Conservation (phyloP, 2,113 vertebrate species). For the Coptodon rendalli region DNA sequence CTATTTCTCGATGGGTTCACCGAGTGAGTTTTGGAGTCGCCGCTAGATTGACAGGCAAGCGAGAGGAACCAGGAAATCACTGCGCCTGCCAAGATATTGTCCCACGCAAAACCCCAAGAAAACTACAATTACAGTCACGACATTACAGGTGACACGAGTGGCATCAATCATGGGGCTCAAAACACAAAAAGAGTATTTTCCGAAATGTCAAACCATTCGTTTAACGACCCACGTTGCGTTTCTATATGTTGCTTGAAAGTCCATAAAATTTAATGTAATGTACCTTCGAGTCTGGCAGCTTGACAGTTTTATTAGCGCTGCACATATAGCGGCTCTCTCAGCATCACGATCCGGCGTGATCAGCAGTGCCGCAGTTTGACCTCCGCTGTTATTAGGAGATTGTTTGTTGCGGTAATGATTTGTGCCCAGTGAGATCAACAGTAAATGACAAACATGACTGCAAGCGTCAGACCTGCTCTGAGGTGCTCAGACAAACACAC, state of each 20-base stretch:
- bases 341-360: not conserved
- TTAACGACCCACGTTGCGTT: not conserved
- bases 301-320: not conserved
- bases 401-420: slow-evolving; percentile 22
- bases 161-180: not conserved
- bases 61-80: not conserved
- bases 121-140: not conserved
- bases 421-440: not conserved
- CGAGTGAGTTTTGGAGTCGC: not conserved
- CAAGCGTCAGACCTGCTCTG: not conserved
- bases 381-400: not conserved
- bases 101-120: not conserved
- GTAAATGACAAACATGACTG: slow-evolving; percentile 29
- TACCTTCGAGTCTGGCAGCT: not conserved
- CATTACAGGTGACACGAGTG: not conserved
- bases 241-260: not conserved
- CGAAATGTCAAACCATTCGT: not conserved
- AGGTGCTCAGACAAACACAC: not conserved
- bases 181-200: not conserved
- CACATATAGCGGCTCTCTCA: not conserved
- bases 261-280: not conserved
- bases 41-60: not conserved
- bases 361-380: not conserved
- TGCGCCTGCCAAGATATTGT: not conserved
- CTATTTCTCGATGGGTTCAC: not conserved